phyloP scores from a whole-genome alignment of 2,113 vertebrate genomes.

The Antigone vipio region DNA sequence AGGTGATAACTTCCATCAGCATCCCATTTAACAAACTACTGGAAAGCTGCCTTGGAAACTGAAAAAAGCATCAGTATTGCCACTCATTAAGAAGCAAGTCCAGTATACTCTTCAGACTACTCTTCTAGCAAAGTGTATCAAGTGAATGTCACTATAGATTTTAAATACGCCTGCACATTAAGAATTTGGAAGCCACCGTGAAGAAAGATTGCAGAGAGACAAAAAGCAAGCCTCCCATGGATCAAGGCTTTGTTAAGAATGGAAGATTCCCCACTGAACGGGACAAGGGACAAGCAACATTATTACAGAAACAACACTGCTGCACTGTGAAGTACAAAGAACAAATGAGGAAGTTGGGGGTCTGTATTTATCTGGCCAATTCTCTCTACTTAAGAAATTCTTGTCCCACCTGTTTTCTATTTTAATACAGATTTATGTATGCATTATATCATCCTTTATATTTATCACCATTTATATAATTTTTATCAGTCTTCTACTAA shows the following conservation, averaged over 20 bases:
- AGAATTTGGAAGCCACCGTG: background rate
- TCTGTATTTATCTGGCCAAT: background rate
- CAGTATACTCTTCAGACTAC: background rate
- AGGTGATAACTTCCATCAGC: background rate
- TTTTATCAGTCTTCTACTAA: background rate
- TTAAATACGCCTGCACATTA: background rate
- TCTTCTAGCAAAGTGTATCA: background rate
- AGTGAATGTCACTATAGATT: background rate
- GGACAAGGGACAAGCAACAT: background rate
- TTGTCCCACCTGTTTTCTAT: background rate
- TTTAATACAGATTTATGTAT: background rate
- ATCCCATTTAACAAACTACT: background rate
- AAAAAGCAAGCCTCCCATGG: background rate
- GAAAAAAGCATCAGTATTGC: background rate
- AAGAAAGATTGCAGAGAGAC: background rate
- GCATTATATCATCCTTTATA: background rate
- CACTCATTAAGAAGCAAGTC: background rate
- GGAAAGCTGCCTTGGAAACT: background rate
- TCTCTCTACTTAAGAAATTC: background rate
- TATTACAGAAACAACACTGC: background rate
- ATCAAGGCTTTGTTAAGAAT: rapidly evolving
- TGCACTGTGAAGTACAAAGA: background rate
- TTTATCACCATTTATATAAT: background rate
- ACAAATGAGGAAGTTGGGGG: background rate
- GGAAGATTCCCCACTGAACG: background rate